Percentiles rank a stretch among this genome's conserved stretches.
phyloP scores from a whole-genome alignment of 1,140 invertebrate genomes.

The Tetragonula clypearis region DNA sequence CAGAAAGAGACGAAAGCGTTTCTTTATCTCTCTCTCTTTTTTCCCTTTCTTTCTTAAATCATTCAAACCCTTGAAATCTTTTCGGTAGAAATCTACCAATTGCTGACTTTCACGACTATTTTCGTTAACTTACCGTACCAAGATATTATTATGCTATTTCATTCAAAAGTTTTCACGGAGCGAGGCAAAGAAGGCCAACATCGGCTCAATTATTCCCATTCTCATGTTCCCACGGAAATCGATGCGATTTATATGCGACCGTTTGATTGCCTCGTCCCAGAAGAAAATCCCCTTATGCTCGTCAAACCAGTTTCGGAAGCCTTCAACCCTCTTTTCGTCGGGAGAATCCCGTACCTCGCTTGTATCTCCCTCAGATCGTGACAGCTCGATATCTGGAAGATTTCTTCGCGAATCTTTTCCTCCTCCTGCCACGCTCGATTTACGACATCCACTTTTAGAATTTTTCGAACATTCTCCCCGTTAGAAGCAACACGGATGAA shows the following conservation, averaged over 20 bases:
- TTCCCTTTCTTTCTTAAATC: too few relatives aligned
- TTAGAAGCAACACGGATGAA: too few relatives aligned
- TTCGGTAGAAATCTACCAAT: too few relatives aligned
- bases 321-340: conserved; percentile 6
- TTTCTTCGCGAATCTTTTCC: conserved; percentile 12
- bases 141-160: too few relatives aligned
- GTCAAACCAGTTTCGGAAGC: conserved; percentile 36
- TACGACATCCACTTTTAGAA: background rate
- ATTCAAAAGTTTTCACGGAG: too few relatives aligned
- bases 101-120: background rate
- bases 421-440: background rate
- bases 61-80: too few relatives aligned
- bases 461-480: background rate
- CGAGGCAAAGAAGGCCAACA: too few relatives aligned
- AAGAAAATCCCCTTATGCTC: conserved; percentile 38
- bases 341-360: background rate
- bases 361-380: conserved; percentile 18
- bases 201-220: too few relatives aligned
- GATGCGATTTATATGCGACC: conserved; percentile 49
- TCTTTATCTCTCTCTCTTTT: too few relatives aligned
- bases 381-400: conserved; percentile 23
- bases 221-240: conserved; percentile 11
- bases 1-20: too few relatives aligned
- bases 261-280: conserved; percentile 36
- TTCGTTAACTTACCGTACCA: too few relatives aligned